phyloP scores from a whole-genome alignment of 2,113 vertebrate species.

The Chlamydotis undulata region DNA sequence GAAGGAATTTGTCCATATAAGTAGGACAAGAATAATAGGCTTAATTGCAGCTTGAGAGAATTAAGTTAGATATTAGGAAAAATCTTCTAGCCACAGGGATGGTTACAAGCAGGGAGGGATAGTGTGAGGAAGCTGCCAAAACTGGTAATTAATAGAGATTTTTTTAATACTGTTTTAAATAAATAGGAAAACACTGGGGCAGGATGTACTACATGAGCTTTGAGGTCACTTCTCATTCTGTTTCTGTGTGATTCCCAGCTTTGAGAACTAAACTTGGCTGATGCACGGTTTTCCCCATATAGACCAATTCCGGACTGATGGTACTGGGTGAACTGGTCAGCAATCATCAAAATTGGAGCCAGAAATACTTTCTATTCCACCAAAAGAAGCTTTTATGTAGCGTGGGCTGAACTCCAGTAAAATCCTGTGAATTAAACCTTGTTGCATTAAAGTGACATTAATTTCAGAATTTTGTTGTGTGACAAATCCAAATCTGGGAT shows the following conservation, averaged over 20 bases:
- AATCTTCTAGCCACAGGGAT: background rate
- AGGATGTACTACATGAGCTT: background rate
- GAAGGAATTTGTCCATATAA: background rate
- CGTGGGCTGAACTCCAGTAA: background rate
- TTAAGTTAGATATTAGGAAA: background rate
- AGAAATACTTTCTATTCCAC: background rate
- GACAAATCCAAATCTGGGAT: slow-evolving; percentile 32
- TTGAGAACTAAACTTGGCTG: background rate
- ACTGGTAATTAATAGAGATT: background rate
- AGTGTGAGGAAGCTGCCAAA: background rate
- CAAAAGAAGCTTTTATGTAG: background rate
- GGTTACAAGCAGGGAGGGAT: background rate
- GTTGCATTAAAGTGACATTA: background rate
- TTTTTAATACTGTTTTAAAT: background rate
- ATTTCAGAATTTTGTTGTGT: slow-evolving; percentile 17
- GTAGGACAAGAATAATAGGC: background rate
- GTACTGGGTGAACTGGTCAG: background rate
- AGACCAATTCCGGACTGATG: background rate
- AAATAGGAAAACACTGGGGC: background rate
- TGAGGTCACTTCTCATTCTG: background rate
- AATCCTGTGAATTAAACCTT: background rate
- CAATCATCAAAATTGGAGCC: background rate
- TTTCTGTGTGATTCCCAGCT: background rate
- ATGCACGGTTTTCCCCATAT: background rate
- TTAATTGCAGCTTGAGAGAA: background rate